phyloP scores from a whole-genome alignment of 2,113 vertebrate species.

The Mesoclemmys tuberculata region DNA sequence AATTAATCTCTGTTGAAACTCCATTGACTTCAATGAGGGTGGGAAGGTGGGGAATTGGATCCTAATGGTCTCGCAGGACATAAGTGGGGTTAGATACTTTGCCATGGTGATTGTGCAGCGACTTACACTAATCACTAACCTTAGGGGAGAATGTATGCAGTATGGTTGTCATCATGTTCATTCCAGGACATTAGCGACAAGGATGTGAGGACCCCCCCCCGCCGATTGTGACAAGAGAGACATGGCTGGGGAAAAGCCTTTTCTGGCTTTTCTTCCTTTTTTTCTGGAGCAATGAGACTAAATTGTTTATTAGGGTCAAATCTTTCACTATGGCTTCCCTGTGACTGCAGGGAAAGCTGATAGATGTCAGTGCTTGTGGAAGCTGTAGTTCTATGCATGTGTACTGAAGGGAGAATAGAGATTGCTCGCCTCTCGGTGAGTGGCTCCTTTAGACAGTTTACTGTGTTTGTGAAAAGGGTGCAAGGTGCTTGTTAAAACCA shows the following conservation, averaged over 20 bases:
- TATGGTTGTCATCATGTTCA: too few relatives aligned
- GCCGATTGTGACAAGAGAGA: slow-evolving; percentile 1
- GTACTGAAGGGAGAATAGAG: fast-evolving
- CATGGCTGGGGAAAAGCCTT: background rate
- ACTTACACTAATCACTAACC: background rate
- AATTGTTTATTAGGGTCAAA: background rate
- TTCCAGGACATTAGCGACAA: background rate
- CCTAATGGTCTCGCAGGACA: background rate
- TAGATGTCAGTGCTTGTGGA: background rate
- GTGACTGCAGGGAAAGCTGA: background rate
- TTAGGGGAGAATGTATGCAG: too few relatives aligned
- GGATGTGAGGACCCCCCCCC: background rate
- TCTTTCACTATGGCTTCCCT: background rate
- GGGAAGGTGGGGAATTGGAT: too few relatives aligned
- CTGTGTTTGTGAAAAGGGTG: background rate
- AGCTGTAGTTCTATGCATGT: background rate
- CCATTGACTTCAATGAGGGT: background rate
- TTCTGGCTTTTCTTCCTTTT: too few relatives aligned
- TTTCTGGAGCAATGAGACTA: background rate
- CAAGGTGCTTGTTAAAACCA: background rate
- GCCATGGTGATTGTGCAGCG: background rate
- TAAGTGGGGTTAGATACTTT: background rate
- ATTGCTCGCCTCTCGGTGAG: background rate
- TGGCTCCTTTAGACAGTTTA: background rate
- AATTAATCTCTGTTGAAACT: background rate